Evolutionary conservation across 2,888 invertebrate species (phyloP), one percentile per base, ranked within the genome.

Genomic region (Protonemura montana): DNA sequence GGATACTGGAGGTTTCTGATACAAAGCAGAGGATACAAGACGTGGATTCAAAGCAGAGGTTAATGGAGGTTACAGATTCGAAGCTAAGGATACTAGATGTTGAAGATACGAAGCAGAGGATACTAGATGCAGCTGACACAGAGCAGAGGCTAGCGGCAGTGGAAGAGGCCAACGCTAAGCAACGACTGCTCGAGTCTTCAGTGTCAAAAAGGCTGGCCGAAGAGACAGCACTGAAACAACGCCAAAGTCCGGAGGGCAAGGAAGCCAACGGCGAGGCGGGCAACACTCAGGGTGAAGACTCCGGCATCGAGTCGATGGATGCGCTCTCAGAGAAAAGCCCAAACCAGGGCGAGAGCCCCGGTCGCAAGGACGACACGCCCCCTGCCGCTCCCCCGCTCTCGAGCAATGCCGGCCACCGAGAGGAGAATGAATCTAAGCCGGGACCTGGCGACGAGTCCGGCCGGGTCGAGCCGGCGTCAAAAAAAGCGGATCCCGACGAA

Each of bases 221-320:
- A 28, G 87, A 87, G 76, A 80, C 82, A 28, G 27, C 78, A 27
- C 78, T n/a, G 28, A 78, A 6, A 13, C 16, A 7, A 77, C 87
- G 25, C n/a, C 29, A 41, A 82, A 85, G 86, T 35, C 82, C 82
- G 26, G 82, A 28, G 6, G 41, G 85, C 80, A 82, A 41, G 77
- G 82, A 41, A 29, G 82, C 28, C 26, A 82, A 83, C 41, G 59
- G 42, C 26, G 89, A 89, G 59, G 88, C 89, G 85, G 90, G 89
- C n/a, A 90, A 90, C 87, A 90, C 90, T 28, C 95, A 95, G 89
- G 97, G 97, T 81, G 97, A 97, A 90, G 97, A 97, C 91, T 97
- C 97, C 86, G 97, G 97, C 25, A 97, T 97, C 86, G 97, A 97
- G 91, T 97, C 97, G 76, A 97, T 97, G 97, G 97, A 98, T 90